Conservation (phyloP, 1,140 invertebrate species). For the Lutraria rhynchaena region DNA sequence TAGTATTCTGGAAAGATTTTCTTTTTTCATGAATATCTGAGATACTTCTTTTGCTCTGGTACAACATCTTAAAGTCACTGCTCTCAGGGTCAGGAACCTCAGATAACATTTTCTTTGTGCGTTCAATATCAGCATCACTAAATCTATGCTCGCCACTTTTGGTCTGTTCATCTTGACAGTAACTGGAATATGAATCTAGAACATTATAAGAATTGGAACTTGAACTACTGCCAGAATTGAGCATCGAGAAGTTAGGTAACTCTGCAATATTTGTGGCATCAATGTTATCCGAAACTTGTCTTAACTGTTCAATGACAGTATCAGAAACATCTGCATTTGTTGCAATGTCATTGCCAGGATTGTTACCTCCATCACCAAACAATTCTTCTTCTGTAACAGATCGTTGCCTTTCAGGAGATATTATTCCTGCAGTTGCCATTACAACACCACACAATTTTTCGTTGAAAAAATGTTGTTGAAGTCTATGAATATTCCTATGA, state of each 20-base stretch:
- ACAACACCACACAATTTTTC: not conserved
- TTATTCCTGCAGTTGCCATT: not conserved
- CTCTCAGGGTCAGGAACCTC: not conserved
- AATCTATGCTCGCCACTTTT: not conserved
- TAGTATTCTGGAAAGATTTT: constrained; percentile 21
- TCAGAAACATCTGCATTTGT: not conserved
- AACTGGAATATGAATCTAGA: not conserved
- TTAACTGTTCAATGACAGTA: not conserved
- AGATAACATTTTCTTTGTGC: not conserved
- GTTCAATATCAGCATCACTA: not conserved
- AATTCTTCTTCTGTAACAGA: constrained; percentile 60
- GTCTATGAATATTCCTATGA: not conserved
- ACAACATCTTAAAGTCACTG: constrained; percentile 16
- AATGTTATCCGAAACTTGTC: not conserved
- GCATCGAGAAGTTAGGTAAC: constrained; percentile 6
- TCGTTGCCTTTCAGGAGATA: not conserved
- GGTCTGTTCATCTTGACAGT: not conserved
- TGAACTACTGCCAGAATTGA: not conserved
- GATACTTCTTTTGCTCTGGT: constrained; percentile 23
- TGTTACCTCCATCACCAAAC: constrained; percentile 51
- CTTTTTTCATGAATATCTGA: constrained; percentile 31
- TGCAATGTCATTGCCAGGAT: not conserved
- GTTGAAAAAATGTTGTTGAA: constrained; percentile 10
- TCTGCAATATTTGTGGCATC: not conserved
- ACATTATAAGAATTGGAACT: not conserved